Conservation (phyloP, 2,888 invertebrate genomes). For the Noctua janthe region DNA sequence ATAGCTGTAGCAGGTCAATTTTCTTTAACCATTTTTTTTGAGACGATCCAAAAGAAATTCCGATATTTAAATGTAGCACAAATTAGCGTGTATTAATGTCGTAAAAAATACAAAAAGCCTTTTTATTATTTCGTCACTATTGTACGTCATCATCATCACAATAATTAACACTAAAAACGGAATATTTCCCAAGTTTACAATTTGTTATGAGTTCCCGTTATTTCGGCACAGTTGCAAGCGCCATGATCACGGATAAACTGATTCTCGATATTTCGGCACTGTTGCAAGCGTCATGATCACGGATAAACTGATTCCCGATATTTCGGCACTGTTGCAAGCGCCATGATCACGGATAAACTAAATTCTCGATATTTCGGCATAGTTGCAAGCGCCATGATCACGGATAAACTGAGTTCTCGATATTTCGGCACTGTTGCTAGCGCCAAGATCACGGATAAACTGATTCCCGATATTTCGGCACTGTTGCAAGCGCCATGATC, state of each 20-base stretch:
- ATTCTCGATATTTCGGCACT: background rate
- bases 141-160: background rate
- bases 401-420: background rate
- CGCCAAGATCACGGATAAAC: background rate
- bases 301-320: background rate
- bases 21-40: background rate
- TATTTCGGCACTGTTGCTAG: background rate
- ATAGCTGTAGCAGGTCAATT: background rate
- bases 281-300: background rate
- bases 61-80: background rate
- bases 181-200: background rate
- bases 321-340: too few relatives aligned
- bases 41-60: background rate
- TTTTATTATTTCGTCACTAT: background rate
- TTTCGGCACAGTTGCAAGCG: too few relatives aligned
- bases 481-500: too few relatives aligned
- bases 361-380: too few relatives aligned
- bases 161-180: background rate
- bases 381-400: too few relatives aligned
- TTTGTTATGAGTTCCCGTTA: too few relatives aligned
- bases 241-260: background rate
- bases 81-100: background rate
- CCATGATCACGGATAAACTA: too few relatives aligned
- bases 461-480: too few relatives aligned
- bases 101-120: background rate